Evolutionary conservation across 2,888 invertebrate species (phyloP).

Genomic region (Chalcis sispes): DNA sequence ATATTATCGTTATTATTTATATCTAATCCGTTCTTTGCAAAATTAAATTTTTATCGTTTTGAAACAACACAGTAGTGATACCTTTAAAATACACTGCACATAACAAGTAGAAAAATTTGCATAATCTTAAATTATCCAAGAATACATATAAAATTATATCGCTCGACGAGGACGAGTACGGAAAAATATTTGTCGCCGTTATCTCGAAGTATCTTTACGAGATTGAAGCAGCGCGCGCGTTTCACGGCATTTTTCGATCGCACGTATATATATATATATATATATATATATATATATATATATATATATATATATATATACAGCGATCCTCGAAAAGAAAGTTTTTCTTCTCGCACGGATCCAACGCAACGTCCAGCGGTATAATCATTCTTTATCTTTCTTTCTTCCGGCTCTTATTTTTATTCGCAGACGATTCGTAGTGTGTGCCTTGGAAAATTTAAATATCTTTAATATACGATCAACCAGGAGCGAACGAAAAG

Average conservation of each 20-base stretch:
- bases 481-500: neutral
- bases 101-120: too few species aligned
- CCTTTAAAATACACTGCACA: too few species aligned
- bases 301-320: too few species aligned
- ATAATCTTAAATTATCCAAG: neutral
- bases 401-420: neutral
- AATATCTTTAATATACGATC: conserved; percentile 29
- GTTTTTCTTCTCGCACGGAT: too few species aligned
- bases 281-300: too few species aligned
- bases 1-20: too few species aligned
- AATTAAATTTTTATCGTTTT: too few species aligned
- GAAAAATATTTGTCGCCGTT: conserved; percentile 34
- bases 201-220: too few species aligned
- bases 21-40: too few species aligned
- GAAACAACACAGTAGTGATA: too few species aligned
- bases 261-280: too few species aligned
- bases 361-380: conserved; percentile 3
- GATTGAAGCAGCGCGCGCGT: neutral
- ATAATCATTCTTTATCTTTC: conserved; percentile 2
- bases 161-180: neutral
- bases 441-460: conserved; percentile 28
- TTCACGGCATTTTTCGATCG: conserved; percentile 15
- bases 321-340: too few species aligned
- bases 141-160: neutral
- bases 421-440: conserved; percentile 3